A percentile compares a stretch with the other conserved stretches of the same genome.
These are phyloP conservation scores for Pelodytes ibericus DNA, from an alignment of 2,797 vertebrate genomes.

Conservation along the genomic window DNA sequence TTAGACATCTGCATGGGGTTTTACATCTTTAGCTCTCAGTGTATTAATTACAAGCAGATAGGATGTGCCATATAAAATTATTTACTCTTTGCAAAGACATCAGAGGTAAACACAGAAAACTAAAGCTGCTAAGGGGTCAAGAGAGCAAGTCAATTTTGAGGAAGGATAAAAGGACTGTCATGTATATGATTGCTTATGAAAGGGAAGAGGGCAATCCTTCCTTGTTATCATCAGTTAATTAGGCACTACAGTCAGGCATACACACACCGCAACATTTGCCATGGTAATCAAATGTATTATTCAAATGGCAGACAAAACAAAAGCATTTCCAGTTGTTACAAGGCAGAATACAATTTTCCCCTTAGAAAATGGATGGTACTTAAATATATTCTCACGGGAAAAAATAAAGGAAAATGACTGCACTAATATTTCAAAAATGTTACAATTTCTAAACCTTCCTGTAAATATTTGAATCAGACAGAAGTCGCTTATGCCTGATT, in stretches of 20 bases:
- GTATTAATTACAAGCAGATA: constrained; percentile 79
- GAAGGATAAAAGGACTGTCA: constrained; percentile 79
- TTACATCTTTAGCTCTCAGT: constrained; percentile 66
- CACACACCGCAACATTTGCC: constrained; percentile 67
- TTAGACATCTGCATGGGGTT: constrained; percentile 69
- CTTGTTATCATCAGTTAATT: constrained; percentile 84
- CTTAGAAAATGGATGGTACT: constrained; percentile 60
- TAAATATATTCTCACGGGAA: constrained; percentile 53
- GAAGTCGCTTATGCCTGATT: no score
- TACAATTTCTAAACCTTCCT: no score
- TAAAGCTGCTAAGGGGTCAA: constrained; percentile 70
- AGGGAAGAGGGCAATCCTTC: constrained; percentile 75
- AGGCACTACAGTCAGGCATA: constrained; percentile 75
- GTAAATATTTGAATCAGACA: no score
- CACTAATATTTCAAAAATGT: constrained; percentile 25
- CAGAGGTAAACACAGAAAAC: constrained; percentile 75
- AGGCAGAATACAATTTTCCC: constrained; percentile 60
- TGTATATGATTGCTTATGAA: constrained; percentile 71
- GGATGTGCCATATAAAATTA: constrained; percentile 78
- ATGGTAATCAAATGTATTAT: constrained; percentile 80
- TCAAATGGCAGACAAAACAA: constrained; percentile 71
- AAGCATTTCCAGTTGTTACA: constrained; percentile 62
- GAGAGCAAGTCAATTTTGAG: constrained; percentile 78
- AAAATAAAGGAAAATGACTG: constrained; percentile 35
- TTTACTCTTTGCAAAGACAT: constrained; percentile 72